Base-by-base conservation (phyloP, 2,797 vertebrate genomes). In the Nannoperca australis region DNA sequence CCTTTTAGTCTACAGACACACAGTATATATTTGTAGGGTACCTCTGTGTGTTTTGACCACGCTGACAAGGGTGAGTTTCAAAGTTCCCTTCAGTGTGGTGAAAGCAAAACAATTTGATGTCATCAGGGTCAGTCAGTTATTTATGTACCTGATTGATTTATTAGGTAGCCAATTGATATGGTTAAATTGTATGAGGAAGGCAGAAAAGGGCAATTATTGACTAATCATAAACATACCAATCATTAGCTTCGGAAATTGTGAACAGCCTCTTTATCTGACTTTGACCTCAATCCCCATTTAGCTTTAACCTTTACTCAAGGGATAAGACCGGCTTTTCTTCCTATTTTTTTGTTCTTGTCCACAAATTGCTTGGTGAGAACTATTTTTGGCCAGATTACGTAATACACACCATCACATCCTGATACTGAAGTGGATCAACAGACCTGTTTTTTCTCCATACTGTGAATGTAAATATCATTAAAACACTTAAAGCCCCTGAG, bases 221-320 rank as follows among this genome's bases (percentile, higher is more conserved):
- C 65, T 27, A 18, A 73, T 81, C 36, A 75, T 85, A 79, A 85
- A 85, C 38, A 68, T 10, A 79, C 64, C 86, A 88, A 92, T 90
- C 69, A 88, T 89, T 89, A 90, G 66, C 79, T 70, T 55, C 42
- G 73, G 54, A 74, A 77, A 70, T 69, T 56, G 76, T 76, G 59
- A 76, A 55, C 24, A 40, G 6, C 40, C 1, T 54, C 56, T 67
- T 64, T 77, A 74, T 83, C 63, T 72, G 10, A 61, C 49, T 76
- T 66, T 72, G 70, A 83, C 79, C 75, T 66, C 18, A 62, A 20
- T 75, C 3, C 2, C 3, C 15, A 38, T 58, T 59, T 14, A 67
- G 20, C 7, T 56, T 70, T 54, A 65, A 77, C n/a, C 49, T 81
- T 71, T 27, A 58, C 60, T 73, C 0, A 32, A 54, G n/a, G 36